Base-by-base conservation (phyloP, 2,888 invertebrate species). In the Ceratothoa steindachneri region DNA sequence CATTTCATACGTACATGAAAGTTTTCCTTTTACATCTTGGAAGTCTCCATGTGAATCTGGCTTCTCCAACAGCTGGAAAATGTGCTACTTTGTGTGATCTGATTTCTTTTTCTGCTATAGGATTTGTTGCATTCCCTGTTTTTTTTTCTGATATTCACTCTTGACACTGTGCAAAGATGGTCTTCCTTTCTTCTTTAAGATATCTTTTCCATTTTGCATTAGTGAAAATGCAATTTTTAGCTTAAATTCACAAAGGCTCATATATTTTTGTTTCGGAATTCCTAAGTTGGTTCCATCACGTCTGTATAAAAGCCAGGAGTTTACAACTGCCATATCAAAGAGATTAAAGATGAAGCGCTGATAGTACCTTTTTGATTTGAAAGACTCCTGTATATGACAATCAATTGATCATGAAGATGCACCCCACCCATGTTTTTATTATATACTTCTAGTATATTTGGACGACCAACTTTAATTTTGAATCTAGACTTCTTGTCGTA, bases 291-390 rank as follows among this genome's bases (percentile, higher is more conserved):
- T 53, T n/a, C 67, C 67, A 66, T 30, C 65, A 22, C 66, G 71
- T 41, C 71, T 64, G 51, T 72, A 72, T 30, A 72, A 30, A 19
- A 72, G 28, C 72, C 72, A 72, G 22, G 67, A 30, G 27, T 72
- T 72, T n/a, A 72, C 72, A 19, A 72, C 72, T 52, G 67, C 22
- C 67, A 72, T 7, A 30, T 72, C 72, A 3, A 72, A 19, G 30
- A 72, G 67, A 28, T 72, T 67, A 28, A 72, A 72, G 28, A 72
- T 29, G 27, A 72, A 55, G 12, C 72, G 67, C 7, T 29, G 72
- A 52, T 67, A 72, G 29, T 72, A 72, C 31, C 67, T 72, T 55
- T 67, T 72, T 29, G 72, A 72, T 29, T 55, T 52, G 29, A 72
- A 71, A 19, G 29, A 65, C 65, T 71, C 65, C 71, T 71, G 41